Conservation (phyloP, 2,113 vertebrate genomes). For the Corythoichthys haematopterus region DNA sequence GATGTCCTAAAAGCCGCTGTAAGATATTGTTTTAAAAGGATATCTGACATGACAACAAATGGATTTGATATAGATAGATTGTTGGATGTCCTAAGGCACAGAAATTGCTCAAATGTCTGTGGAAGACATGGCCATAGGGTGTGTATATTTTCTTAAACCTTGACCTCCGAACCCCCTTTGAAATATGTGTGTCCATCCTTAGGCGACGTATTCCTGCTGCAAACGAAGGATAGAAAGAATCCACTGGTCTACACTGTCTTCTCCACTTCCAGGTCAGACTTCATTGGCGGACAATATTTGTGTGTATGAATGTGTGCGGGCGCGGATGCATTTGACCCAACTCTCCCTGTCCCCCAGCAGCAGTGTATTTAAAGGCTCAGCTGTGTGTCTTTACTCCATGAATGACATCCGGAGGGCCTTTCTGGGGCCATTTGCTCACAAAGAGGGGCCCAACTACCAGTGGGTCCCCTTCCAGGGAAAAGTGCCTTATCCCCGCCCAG, state of each 20-base stretch:
- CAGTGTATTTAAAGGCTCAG: slow-evolving; percentile 89
- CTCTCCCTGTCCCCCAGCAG: slow-evolving; percentile 67
- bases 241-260: slow-evolving; percentile 90
- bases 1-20: too few relatives aligned
- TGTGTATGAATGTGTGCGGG: slow-evolving; percentile 1
- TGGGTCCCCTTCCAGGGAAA: slow-evolving; percentile 96
- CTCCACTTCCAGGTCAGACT: slow-evolving; percentile 86
- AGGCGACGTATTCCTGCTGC: slow-evolving; percentile 91
- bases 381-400: slow-evolving; percentile 93
- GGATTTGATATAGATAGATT: background rate
- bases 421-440: slow-evolving; percentile 96
- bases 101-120: slow-evolving; percentile 27
- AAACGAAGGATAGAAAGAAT: slow-evolving; percentile 86
- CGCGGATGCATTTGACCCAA: slow-evolving; percentile 34
- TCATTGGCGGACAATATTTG: slow-evolving; percentile 7
- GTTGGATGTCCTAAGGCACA: slow-evolving; percentile 21
- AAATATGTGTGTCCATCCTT: slow-evolving; percentile 49
- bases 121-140: slow-evolving; percentile 41
- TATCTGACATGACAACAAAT: background rate
- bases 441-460: slow-evolving; percentile 95
- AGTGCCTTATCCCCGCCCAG: slow-evolving; percentile 93
- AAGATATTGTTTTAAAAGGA: too few relatives aligned
- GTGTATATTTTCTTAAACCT: slow-evolving; percentile 55
- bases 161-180: slow-evolving; percentile 50
- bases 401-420: slow-evolving; percentile 92